A percentile compares a stretch with the other conserved stretches of the same genome.
phyloP scores from a whole-genome alignment of 2,888 invertebrate species.

The Cataglyphis albicans region DNA sequence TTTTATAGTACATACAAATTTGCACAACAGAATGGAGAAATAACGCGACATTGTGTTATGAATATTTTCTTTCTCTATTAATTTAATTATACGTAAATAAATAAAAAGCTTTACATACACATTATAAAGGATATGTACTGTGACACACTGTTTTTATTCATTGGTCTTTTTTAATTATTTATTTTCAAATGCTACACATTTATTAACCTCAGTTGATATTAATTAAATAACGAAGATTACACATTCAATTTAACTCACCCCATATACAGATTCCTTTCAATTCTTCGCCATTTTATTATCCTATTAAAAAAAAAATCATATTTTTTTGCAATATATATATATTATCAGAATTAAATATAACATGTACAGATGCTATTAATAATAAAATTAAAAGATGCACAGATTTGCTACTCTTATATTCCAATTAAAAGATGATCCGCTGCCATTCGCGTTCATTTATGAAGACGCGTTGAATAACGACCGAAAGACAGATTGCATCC shows the following conservation, averaged over 20 bases:
- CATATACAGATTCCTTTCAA: neutral
- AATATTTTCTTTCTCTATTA: neutral
- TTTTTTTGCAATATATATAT: neutral
- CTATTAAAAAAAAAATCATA: neutral
- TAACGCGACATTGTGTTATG: neutral
- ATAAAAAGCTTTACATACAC: neutral
- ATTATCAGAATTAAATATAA: neutral
- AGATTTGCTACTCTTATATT: neutral
- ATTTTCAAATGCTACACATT: neutral
- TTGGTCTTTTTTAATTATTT: neutral
- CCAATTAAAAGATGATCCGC: neutral
- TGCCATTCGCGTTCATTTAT: slow-evolving; percentile 1
- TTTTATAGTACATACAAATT: slow-evolving; percentile 1
- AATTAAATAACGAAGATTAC: neutral
- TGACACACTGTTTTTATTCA: too few species aligned
- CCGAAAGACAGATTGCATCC: slow-evolving; percentile 41
- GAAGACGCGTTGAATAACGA: slow-evolving; percentile 29
- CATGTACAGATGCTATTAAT: neutral
- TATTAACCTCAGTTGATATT: neutral
- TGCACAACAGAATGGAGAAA: neutral
- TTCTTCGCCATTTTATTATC: neutral
- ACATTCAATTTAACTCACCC: neutral
- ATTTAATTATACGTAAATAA: slow-evolving; percentile 23
- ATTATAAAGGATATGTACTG: too few species aligned
- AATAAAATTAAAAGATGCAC: neutral